Conservation (phyloP, 2,113 vertebrate genomes). For the Anseranas semipalmata region DNA sequence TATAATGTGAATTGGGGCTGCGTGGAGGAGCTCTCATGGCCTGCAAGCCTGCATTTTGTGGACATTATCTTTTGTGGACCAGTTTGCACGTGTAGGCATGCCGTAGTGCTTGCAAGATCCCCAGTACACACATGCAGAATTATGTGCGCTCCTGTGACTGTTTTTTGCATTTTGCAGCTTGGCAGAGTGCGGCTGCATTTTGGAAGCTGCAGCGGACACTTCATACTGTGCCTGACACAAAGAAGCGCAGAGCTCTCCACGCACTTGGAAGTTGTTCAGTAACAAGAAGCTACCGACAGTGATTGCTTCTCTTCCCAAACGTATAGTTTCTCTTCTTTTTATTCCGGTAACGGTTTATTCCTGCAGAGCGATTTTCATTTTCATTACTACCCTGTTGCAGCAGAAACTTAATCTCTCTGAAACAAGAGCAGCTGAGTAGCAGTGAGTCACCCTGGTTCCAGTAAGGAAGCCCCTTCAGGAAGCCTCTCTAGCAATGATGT, state of each 20-base stretch:
- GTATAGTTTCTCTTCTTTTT: background rate
- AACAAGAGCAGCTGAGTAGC: background rate
- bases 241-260: background rate
- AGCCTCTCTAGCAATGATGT: conserved; percentile 35
- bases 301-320: background rate
- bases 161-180: background rate
- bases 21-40: background rate
- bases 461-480: conserved; percentile 55
- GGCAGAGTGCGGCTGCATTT: background rate
- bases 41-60: background rate
- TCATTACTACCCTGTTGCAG: background rate
- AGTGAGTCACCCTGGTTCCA: conserved; percentile 7
- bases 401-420: conserved; percentile 1
- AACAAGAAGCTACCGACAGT: background rate
- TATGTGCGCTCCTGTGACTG: fast-evolving
- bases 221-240: background rate
- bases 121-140: background rate
- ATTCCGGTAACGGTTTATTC: background rate
- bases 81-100: fast-evolving
- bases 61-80: background rate
- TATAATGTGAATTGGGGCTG: background rate
- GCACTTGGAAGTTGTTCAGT: background rate
- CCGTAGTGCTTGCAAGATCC: background rate
- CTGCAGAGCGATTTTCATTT: background rate
- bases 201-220: background rate